A percentile compares a stretch with the other conserved stretches of the same genome.
These are phyloP conservation scores for Pogonophryne albipinna DNA, from an alignment of 2,797 vertebrate genomes.

Conservation along the genomic window DNA sequence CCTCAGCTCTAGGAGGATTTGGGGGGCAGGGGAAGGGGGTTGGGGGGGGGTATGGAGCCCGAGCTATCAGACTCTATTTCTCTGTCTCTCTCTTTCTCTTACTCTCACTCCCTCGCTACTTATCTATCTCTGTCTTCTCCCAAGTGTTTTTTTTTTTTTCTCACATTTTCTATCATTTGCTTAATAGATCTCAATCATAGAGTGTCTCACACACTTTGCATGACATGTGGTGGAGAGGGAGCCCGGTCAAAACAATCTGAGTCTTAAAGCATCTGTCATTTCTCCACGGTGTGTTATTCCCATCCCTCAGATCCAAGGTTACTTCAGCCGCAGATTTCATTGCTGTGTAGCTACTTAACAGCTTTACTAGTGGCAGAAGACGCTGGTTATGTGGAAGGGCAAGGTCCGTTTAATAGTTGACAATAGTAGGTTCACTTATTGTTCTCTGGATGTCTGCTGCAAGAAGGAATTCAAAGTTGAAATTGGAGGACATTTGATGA, in stretches of 20 bases:
- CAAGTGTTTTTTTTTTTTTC: conserved; percentile 57
- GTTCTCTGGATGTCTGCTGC: conserved; percentile 60
- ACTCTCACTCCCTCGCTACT: conserved; percentile 76
- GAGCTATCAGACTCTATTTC: conserved; percentile 87
- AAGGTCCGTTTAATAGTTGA: conserved; percentile 66
- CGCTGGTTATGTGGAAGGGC: conserved; percentile 66
- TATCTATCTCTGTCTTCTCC: conserved; percentile 82
- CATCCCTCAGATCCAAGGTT: conserved; percentile 82
- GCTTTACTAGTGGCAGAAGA: conserved; percentile 69
- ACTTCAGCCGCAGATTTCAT: conserved; percentile 77
- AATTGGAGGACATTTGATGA: conserved; percentile 51
- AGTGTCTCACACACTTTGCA: conserved; percentile 86
- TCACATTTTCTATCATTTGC: conserved; percentile 75
- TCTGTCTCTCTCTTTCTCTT: conserved; percentile 82
- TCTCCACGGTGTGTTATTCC: conserved; percentile 78
- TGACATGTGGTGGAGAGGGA: conserved; percentile 87
- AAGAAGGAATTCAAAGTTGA: conserved; percentile 50
- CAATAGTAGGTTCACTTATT: conserved; percentile 57
- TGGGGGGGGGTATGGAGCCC: conserved; percentile 78
- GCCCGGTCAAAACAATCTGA: conserved; percentile 83
- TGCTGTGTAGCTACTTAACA: conserved; percentile 78
- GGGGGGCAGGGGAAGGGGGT: conserved; percentile 78
- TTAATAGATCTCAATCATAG: conserved; percentile 85
- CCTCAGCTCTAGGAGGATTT: conserved; percentile 86
- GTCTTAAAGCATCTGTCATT: conserved; percentile 83